Evolutionary conservation across 2,797 vertebrate species (phyloP), one percentile per base, ranked within the genome.

Genomic region (Ceryle rudis): DNA sequence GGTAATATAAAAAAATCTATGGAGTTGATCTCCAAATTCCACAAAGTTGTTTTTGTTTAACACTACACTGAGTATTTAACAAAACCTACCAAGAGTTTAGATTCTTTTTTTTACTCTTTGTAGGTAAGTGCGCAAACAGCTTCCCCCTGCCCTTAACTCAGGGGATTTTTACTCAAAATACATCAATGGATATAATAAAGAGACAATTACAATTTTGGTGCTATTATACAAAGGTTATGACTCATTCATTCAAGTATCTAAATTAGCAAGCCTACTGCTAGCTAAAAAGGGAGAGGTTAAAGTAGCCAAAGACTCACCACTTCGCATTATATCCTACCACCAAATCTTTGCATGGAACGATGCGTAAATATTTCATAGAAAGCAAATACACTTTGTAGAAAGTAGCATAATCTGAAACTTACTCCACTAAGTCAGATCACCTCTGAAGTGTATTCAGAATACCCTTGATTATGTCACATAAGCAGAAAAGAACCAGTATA

Each of bases 221-320:
- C 73, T 84, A 79, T 95, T 77, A 42, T 35, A 88, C 85, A 84
- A 81, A 93, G 66, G 47, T 84, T 88, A 52, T 94, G 91, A 95
- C 41, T 97, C 90, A 93, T 67, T 95, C 81, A 95, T 91, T 91
- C 83, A 93, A 95, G 71, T 82, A 91, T 35, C 90, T 91, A 88
- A 95, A 95, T 92, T n/a, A 89, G 77, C 72, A 90, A 93, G 66
- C 51, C 64, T 83, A 83, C 82, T 84, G 80, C 62, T 90, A 83
- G 39, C 62, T 95, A 86, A 95, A 92, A 90, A 91, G 95, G 85
- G 93, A 86, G 85, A 64, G 21, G 39, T 81, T 86, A 88, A 79
- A 75, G 69, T 6, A 93, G 73, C 28, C 89, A 35, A 94, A 81
- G 70, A 66, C 41, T 37, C 82, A 62, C 64, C 33, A 52, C 54